Evolutionary conservation across 1,140 invertebrate genomes (phyloP), one percentile per base, ranked within the genome.

Genomic region (Danaus melanippus): DNA sequence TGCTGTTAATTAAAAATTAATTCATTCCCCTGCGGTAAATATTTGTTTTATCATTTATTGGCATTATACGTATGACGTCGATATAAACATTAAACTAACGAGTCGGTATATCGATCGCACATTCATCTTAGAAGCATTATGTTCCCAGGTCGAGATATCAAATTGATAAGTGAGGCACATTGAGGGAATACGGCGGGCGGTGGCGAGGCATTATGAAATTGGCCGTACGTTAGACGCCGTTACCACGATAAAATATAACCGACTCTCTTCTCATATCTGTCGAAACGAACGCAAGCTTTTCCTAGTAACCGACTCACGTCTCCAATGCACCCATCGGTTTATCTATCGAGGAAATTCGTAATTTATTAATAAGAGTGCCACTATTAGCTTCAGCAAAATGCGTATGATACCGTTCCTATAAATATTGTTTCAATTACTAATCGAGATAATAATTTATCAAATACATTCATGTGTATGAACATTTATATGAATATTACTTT

Each of bases 231-330:
- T 84, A 86, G 79, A 71, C 68, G 82, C 81, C 81, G 78, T 86
- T 84, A 84, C 84, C 83, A 67, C 65, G 77, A 84, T 86, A 85
- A 86, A 86, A 86, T 86, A 86, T 86, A 74, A 81, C 80, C 79
- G 62, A 52, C 68, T 66, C 61, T 64, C 68, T 53, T 74, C 77
- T 86, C 82, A 85, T 86, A 86, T 85, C 82, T 85, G 79, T 75
- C 69, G 68, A 71, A 72, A 61, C 55, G 66, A 64, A 58, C 60
- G 47, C 49, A 46, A 60, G 62, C 50, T 51, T 61, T 74, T 69
- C 62, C 67, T 58, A 75, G 73, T 71, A 71, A 62, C 65, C 66
- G 55, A 60, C 67, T 74, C 73, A 79, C 78, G 75, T 76, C 53
- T 54, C 45, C 50, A 52, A 44, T 62, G 57, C 59, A 68, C 58